Evolutionary conservation across 2,797 vertebrate species (phyloP).

Genomic region (Pipistrellus kuhlii): DNA sequence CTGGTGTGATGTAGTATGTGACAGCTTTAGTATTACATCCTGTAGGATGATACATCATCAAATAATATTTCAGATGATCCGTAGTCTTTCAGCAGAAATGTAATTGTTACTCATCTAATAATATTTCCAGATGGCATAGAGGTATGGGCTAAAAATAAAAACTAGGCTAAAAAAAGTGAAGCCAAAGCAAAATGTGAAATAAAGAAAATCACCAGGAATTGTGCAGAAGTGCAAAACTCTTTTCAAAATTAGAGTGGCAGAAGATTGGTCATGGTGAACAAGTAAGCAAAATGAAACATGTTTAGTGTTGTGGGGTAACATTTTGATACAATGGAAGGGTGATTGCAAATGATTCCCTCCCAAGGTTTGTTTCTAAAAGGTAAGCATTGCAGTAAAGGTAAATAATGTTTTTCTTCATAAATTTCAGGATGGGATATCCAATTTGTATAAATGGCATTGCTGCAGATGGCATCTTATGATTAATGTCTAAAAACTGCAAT

Average conservation of each 20-base stretch:
- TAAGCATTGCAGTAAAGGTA: background rate
- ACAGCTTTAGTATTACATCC: slow-evolving; percentile 77
- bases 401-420: background rate
- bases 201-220: background rate
- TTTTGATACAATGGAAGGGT: background rate
- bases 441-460: background rate
- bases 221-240: background rate
- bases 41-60: slow-evolving; percentile 72
- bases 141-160: slow-evolving; percentile 46
- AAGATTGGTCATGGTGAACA: background rate
- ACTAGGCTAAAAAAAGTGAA: background rate
- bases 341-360: background rate
- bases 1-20: slow-evolving; percentile 65
- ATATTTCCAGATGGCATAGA: slow-evolving; percentile 81
- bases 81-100: slow-evolving; percentile 75
- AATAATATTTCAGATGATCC: slow-evolving; percentile 75
- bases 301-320: background rate
- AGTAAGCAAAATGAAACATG: background rate
- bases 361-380: background rate
- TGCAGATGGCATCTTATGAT: background rate
- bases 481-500: background rate
- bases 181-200: background rate
- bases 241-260: background rate
- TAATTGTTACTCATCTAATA: slow-evolving; percentile 79
- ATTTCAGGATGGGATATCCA: fast-evolving